Base-by-base conservation (phyloP, 1,140 invertebrate genomes). In the Drosophila mayri region DNA sequence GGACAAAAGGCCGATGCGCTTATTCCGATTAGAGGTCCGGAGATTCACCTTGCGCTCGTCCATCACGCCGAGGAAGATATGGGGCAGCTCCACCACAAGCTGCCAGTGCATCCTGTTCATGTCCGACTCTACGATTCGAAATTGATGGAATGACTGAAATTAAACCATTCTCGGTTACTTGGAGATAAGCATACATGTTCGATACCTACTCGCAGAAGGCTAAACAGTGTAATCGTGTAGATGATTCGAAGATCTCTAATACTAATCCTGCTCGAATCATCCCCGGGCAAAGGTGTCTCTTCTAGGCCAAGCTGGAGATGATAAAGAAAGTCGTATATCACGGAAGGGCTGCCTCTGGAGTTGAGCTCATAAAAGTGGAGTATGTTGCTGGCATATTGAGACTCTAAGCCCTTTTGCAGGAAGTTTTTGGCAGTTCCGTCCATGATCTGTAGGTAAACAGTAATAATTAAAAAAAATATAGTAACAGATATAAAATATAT, bases 71-170 rank as follows among this genome's bases (percentile, higher is more conserved):
- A 63, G 7, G 9, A 50, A 60, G 18, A 58, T 18, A 14, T 37
- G 12, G 4, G 6, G 1, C 4, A 81, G 22, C 35, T 73, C 73
- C 2, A 81, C 4, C 11, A 50, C 8, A 1, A 81, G n/a, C 2
- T 68, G 37, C 73, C 79, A 81, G 14, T 77, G 62, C 47, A 67
- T 16, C 1, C 40, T 14, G 11, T 32, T 18, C 52, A 20, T 73
- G 38, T 10, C 1, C 4, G 38, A 61, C 14, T 44, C 43, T 7
- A 60, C 4, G 2, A 46, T 35, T 2, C 58, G 52, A 61, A 77
- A 64, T 0, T 30, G 5, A 4, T 11, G 10, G 32, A 81, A 81
- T 60, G 44, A 12, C 79, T 81, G 9, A 25, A 20, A 1, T 1
- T 11, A 49, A n/a, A 20, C 0, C 7, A 11, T 32, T 10, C 14